Percentiles rank a stretch among this genome's conserved stretches.
These are phyloP conservation scores for Papilio demoleus DNA, from an alignment of 2,888 invertebrate genomes.

Conservation along the genomic window DNA sequence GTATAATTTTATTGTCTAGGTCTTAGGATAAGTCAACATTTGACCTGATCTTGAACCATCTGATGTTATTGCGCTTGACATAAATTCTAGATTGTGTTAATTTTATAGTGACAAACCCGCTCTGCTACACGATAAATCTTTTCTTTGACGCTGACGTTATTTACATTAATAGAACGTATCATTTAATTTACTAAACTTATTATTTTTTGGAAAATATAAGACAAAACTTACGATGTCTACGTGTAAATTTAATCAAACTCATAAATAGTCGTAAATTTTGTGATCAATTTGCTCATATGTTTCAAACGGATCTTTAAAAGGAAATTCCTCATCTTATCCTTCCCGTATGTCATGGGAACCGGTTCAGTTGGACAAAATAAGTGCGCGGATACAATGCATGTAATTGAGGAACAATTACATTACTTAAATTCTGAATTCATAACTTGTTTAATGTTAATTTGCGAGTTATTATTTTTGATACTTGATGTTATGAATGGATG, in stretches of 20 bases:
- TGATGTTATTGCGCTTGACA: slow-evolving; percentile 41
- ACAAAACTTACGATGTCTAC: no score
- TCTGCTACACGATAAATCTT: background rate
- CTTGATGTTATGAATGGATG: background rate
- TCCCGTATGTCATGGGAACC: slow-evolving; percentile 9
- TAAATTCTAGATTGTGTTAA: slow-evolving; percentile 34
- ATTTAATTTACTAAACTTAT: background rate
- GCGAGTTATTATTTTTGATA: background rate
- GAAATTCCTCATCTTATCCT: slow-evolving; percentile 11
- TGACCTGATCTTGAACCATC: slow-evolving; percentile 54
- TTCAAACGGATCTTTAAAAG: background rate
- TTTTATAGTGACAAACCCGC: slow-evolving; percentile 7
- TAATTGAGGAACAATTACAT: background rate
- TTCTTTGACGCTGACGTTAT: background rate
- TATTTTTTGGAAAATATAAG: background rate
- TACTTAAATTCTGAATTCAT: background rate
- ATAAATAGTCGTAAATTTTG: background rate
- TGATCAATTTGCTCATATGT: background rate
- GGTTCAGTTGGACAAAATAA: background rate
- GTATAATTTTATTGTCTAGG: slow-evolving; percentile 67
- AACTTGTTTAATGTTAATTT: background rate
- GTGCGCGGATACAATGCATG: background rate
- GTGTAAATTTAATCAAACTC: no score
- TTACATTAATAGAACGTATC: background rate
- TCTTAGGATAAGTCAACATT: slow-evolving; percentile 59